Percentiles rank a stretch among this genome's conserved stretches.
phyloP scores from a whole-genome alignment of 2,888 invertebrate genomes.

The Ecliptopera silaceata region DNA sequence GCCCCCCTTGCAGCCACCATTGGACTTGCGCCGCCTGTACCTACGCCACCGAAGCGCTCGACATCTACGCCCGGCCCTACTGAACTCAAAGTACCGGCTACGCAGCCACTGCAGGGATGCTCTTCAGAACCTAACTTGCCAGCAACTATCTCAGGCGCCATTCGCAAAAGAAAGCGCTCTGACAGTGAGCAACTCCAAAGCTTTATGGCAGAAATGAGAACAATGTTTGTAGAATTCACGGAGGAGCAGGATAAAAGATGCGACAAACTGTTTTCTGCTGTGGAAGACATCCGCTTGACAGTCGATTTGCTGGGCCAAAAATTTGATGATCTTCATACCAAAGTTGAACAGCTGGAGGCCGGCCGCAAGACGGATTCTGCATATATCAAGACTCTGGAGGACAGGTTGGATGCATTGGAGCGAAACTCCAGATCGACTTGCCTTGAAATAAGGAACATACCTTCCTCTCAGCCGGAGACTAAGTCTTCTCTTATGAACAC shows the following conservation, averaged over 20 bases:
- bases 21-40: no score
- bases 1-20: no score
- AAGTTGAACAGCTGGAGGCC: not conserved
- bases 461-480: not conserved
- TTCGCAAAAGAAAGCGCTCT: no score
- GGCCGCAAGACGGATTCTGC: not conserved
- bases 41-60: no score
- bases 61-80: no score
- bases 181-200: not conserved
- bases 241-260: not conserved
- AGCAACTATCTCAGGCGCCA: no score
- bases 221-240: not conserved
- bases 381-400: conserved; percentile 1
- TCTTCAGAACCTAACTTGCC: no score
- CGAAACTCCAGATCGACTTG: not conserved
- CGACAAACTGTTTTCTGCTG: not conserved
- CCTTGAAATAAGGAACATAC: not conserved
- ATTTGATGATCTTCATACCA: not conserved
- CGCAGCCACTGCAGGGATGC: no score
- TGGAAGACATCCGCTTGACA: not conserved
- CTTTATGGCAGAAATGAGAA: conserved; percentile 2
- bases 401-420: not conserved
- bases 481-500: not conserved
- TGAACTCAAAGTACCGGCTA: no score
- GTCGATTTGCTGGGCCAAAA: not conserved